phyloP scores from a whole-genome alignment of 2,797 vertebrate genomes.

The Argya squamiceps region DNA sequence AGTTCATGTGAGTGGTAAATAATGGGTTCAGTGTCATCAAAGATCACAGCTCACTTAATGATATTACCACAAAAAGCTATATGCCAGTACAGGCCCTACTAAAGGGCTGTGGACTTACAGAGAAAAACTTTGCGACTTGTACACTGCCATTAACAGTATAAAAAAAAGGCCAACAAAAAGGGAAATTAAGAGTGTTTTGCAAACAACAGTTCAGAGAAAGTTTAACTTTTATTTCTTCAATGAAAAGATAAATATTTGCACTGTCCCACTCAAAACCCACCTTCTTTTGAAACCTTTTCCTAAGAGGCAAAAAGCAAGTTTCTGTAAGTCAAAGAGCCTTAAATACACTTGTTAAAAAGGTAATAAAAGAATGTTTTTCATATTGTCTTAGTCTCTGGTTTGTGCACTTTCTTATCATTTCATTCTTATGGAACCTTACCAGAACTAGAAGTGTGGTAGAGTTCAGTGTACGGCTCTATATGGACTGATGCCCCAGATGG shows the following conservation, averaged over 20 bases:
- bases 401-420: neutral
- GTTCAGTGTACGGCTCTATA: slow-evolving; percentile 87
- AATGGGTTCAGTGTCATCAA: neutral
- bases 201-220: neutral
- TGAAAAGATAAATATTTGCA: neutral
- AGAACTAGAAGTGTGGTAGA: slow-evolving; percentile 88
- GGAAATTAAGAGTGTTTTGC: neutral
- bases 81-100: neutral
- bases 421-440: slow-evolving; percentile 73
- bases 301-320: neutral
- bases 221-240: neutral
- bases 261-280: neutral
- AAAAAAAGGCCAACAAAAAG: neutral
- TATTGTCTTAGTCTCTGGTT: neutral
- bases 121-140: neutral
- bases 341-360: neutral
- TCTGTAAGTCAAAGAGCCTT: neutral
- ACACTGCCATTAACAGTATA: neutral
- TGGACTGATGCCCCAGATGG: slow-evolving; percentile 79
- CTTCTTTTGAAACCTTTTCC: neutral
- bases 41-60: neutral
- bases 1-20: neutral
- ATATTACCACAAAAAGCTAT: neutral
- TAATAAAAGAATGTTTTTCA: neutral
- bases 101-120: neutral